These are phyloP conservation scores for Xylocopa sonorina DNA, from an alignment of 1,140 invertebrate genomes.

Conservation along the genomic window DNA sequence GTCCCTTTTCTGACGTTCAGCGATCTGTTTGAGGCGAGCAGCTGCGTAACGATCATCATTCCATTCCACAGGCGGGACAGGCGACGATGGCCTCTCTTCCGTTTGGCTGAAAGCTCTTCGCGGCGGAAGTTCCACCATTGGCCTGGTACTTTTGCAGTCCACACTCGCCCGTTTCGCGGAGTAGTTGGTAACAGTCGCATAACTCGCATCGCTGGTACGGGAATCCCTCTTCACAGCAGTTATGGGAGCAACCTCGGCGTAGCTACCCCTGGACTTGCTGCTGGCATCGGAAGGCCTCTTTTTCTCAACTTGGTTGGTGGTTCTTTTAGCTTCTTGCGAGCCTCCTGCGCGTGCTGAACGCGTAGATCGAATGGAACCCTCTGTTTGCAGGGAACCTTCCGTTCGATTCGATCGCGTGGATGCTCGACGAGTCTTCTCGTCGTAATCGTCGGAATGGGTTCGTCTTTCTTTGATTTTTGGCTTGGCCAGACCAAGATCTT, in stretches of 20 bases:
- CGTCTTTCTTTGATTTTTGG: slow-evolving; percentile 58
- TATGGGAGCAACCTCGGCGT: slow-evolving; percentile 53
- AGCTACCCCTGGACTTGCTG: slow-evolving; percentile 44
- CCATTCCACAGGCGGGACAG: slow-evolving; percentile 60
- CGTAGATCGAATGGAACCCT: not conserved
- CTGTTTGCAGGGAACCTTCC: not conserved
- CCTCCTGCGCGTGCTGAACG: not conserved
- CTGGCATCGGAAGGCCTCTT: slow-evolving; percentile 49
- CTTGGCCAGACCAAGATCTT: slow-evolving; percentile 54
- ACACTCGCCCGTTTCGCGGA: slow-evolving; percentile 53
- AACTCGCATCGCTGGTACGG: slow-evolving; percentile 55
- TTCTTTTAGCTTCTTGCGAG: not conserved
- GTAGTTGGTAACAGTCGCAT: slow-evolving; percentile 44
- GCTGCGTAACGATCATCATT: slow-evolving; percentile 51
- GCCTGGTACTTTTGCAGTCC: slow-evolving; percentile 42
- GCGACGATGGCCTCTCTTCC: slow-evolving; percentile 64
- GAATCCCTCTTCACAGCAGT: slow-evolving; percentile 54
- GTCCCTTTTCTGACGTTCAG: slow-evolving; percentile 63
- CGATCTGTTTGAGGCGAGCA: slow-evolving; percentile 43
- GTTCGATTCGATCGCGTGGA: not conserved
- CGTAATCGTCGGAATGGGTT: slow-evolving; percentile 72
- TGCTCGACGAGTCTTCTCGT: slow-evolving; percentile 53
- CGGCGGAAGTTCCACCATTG: slow-evolving; percentile 51
- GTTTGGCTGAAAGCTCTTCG: slow-evolving; percentile 66
- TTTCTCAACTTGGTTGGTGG: slow-evolving; percentile 9